Conservation (phyloP, 2,888 invertebrate genomes). For the Ormyrus pomaceus region DNA sequence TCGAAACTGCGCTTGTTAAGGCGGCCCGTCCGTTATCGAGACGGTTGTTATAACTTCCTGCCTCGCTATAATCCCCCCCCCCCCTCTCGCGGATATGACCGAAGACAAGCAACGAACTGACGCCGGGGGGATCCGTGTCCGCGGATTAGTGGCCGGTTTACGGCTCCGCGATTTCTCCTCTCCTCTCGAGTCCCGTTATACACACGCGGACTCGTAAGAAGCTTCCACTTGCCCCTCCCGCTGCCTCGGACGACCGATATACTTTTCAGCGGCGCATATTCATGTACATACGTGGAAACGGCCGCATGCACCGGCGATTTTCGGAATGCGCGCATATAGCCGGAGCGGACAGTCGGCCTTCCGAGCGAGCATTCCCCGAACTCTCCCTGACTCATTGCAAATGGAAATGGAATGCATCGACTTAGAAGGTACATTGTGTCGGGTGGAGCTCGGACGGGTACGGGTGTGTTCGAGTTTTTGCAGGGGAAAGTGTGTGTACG, state of each 20-base stretch:
- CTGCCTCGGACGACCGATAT: too few relatives aligned
- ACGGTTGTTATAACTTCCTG: slow-evolving; percentile 40
- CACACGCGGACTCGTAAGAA: too few relatives aligned
- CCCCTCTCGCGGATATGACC: background rate
- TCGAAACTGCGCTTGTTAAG: slow-evolving; percentile 35
- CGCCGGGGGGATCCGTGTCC: too few relatives aligned
- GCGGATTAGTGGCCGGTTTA: too few relatives aligned
- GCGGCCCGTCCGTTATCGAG: slow-evolving; percentile 6
- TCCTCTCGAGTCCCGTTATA: too few relatives aligned
- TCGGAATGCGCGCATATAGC: background rate
- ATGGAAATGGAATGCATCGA: slow-evolving; percentile 64
- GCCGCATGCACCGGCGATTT: background rate
- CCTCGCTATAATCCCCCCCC: background rate
- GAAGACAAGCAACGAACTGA: slow-evolving; percentile 7
- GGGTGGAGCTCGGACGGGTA: too few relatives aligned
- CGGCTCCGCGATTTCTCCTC: too few relatives aligned
- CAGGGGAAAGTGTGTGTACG: too few relatives aligned
- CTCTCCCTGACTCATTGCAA: slow-evolving; percentile 59
- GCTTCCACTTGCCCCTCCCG: too few relatives aligned
- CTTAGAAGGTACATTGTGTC: background rate
- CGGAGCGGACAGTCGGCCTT: background rate
- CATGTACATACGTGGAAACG: background rate
- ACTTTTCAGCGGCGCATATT: too few relatives aligned
- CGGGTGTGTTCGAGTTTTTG: too few relatives aligned
- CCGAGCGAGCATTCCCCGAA: background rate